These are phyloP conservation scores for Vireo griseus DNA, from an alignment of 2,797 vertebrate species.

Conservation along the genomic window DNA sequence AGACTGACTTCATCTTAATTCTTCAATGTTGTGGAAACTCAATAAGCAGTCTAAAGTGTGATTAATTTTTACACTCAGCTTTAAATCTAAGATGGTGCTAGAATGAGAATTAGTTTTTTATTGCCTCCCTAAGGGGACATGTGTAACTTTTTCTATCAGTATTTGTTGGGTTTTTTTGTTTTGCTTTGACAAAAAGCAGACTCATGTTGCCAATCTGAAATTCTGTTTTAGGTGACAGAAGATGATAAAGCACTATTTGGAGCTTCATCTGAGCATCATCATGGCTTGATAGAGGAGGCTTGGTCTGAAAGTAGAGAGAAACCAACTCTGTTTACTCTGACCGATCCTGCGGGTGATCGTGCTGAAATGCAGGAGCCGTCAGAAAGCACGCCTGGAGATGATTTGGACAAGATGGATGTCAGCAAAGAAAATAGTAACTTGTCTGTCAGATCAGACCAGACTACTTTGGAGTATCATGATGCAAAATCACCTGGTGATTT, in stretches of 20 bases:
- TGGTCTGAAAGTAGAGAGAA: slow-evolving; percentile 58
- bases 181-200: neutral
- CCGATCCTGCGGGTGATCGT: neutral
- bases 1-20: neutral
- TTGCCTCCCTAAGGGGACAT: neutral
- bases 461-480: slow-evolving; percentile 84
- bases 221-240: slow-evolving; percentile 71
- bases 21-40: neutral
- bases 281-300: slow-evolving; percentile 36
- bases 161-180: neutral
- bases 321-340: neutral
- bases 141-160: neutral
- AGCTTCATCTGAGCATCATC: slow-evolving; percentile 66
- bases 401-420: slow-evolving; percentile 58
- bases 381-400: neutral
- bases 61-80: neutral
- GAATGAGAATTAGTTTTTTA: neutral
- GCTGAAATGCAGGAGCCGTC: slow-evolving; percentile 31
- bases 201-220: neutral
- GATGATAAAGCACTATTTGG: slow-evolving; percentile 69
- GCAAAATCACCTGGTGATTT: slow-evolving; percentile 76
- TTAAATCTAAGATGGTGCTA: neutral
- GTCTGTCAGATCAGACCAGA: slow-evolving; percentile 80
- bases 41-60: neutral
- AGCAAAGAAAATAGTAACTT: slow-evolving; percentile 75